These are phyloP conservation scores for Charina bottae DNA, from an alignment of 2,113 vertebrate genomes.

Conservation along the genomic window DNA sequence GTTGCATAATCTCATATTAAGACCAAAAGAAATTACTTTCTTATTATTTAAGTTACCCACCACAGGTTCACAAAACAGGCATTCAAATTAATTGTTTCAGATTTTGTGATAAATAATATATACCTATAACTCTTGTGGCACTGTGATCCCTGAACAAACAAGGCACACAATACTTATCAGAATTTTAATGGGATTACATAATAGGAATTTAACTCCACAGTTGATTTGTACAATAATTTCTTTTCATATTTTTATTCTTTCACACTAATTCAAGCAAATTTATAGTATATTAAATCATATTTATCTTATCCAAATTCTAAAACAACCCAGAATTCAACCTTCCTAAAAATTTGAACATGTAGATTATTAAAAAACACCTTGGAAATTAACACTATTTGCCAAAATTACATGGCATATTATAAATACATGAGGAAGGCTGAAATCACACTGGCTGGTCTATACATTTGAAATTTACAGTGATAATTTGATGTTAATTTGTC, in stretches of 20 bases:
- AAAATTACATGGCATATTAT: neutral
- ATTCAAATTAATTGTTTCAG: neutral
- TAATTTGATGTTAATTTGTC: neutral
- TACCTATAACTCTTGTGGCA: neutral
- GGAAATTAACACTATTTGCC: neutral
- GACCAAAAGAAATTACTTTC: neutral
- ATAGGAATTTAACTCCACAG: neutral
- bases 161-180: neutral
- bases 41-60: neutral
- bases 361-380: neutral
- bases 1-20: neutral
- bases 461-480: neutral
- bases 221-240: neutral
- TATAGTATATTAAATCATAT: neutral
- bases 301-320: neutral
- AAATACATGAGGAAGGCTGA: neutral
- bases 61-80: neutral
- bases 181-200: neutral
- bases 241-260: neutral
- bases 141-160: no score
- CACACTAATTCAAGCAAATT: neutral
- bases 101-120: neutral
- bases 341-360: neutral
- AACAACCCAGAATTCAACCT: neutral
- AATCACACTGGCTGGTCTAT: neutral